Conservation (phyloP, 2,113 vertebrate genomes). For the Leuciscus idus region DNA sequence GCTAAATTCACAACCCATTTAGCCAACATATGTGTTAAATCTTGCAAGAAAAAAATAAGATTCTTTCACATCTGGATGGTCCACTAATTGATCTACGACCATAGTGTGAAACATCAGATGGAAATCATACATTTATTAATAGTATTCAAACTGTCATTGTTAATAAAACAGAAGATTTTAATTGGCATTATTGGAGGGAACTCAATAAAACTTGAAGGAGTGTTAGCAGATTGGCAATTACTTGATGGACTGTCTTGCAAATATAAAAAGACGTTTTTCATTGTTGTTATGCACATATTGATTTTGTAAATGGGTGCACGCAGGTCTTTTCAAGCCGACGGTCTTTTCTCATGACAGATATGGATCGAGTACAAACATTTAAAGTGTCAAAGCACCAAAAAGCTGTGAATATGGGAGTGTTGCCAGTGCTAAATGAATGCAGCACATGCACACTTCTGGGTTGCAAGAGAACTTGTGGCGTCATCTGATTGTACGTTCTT, state of each 20-base stretch:
- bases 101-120: background rate
- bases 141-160: background rate
- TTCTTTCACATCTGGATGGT: background rate
- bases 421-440: background rate
- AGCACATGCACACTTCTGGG: background rate
- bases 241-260: background rate
- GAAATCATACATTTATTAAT: background rate
- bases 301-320: background rate
- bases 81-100: background rate
- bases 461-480: background rate
- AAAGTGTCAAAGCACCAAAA: background rate
- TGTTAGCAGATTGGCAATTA: background rate
- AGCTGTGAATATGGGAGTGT: background rate
- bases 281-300: constrained; percentile 11
- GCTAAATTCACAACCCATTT: background rate
- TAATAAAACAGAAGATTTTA: background rate
- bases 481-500: background rate
- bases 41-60: background rate
- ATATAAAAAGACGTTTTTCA: background rate
- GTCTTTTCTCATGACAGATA: background rate
- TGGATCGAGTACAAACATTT: background rate
- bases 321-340: background rate
- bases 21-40: constrained; percentile 16
- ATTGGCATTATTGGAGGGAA: background rate
- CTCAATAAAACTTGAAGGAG: background rate